Base-by-base conservation (phyloP, 1,140 invertebrate species). In the Neotoxoptera formosana region DNA sequence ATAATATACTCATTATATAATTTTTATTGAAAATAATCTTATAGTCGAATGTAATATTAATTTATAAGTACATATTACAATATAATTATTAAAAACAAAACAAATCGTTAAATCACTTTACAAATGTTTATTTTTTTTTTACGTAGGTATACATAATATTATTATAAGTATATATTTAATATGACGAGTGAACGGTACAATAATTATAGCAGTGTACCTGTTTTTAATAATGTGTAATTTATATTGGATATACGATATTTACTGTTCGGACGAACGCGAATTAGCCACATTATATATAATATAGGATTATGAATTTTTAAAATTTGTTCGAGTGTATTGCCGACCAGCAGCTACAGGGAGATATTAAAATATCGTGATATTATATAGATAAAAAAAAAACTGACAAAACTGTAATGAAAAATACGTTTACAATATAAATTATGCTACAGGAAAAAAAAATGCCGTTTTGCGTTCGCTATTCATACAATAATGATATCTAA, bases 1-100 rank as follows among this genome's bases (percentile, higher is more conserved):
- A 53, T 84, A 81, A 67, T 81, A 36, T 81, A 21, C 34, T 21
- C 47, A 87, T 86, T 45, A n/a, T 87, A 86, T 86, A 86, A 86
- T 87, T 87, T 87, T 87, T 87, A 48, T 48, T 87, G 25, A 87
- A 87, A 87, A 87, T 87, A 87, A 87, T 51, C 45, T 87, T 48
- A 48, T 87, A 20, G 47, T 87, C 36, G 83, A 45, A 48, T 87
- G 25, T 48, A 89, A 53, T 53, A 89, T 34, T 89, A 34, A 89
- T 87, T 47, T 34, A 89, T 89, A 53, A n/a, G 41, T 48, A 89
- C 30, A 20, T 53, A 36, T 11, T 89, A 53, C 36, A 87, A 23
- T 53, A 89, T 51, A 48, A 88, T 48, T 89, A 89, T 88, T 47
- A 36, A 87, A 87, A 87, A 87, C 84, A 30, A 87, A 87, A 87